Evolutionary conservation across 2,888 invertebrate genomes (phyloP).

Genomic region (Marronus borbonicus): DNA sequence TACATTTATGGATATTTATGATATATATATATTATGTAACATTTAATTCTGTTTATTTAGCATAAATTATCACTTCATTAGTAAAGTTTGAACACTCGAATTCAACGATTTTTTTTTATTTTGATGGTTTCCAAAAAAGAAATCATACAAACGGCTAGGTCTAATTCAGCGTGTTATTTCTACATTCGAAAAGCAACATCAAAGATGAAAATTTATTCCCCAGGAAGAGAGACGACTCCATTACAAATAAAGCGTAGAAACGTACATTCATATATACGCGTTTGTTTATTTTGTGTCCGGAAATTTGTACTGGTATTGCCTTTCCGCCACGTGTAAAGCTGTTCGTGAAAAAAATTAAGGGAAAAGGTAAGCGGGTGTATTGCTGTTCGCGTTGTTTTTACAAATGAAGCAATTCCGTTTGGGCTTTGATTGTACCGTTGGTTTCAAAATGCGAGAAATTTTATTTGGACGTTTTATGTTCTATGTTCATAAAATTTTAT

Average conservation of each 20-base stretch:
- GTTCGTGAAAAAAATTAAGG: constrained; percentile 21
- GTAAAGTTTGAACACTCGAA: too few relatives aligned
- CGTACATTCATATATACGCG: neutral
- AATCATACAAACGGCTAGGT: neutral
- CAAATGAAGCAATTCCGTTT: constrained; percentile 25
- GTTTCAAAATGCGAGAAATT: constrained; percentile 13
- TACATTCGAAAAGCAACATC: constrained; percentile 6
- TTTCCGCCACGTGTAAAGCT: neutral
- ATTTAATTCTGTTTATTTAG: too few relatives aligned
- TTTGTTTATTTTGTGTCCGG: constrained; percentile 20
- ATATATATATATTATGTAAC: too few relatives aligned
- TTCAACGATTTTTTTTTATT: too few relatives aligned
- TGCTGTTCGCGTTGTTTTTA: constrained; percentile 20
- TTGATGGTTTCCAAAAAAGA: too few relatives aligned
- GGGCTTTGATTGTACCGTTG: constrained; percentile 3
- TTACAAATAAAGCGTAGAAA: constrained; percentile 14
- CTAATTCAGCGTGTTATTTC: constrained; percentile 14
- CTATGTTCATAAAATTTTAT: constrained; percentile 28
- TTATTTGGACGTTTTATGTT: constrained; percentile 3
- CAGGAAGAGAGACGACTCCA: neutral
- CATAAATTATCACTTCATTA: too few relatives aligned
- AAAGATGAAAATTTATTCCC: constrained; percentile 21
- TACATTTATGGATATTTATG: too few relatives aligned
- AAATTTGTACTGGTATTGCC: neutral
- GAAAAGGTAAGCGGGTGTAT: constrained; percentile 15